Percentiles rank a stretch among this genome's conserved stretches.
Conservation (phyloP, 2,888 invertebrate species). For the Neocrepidodera transversa region DNA sequence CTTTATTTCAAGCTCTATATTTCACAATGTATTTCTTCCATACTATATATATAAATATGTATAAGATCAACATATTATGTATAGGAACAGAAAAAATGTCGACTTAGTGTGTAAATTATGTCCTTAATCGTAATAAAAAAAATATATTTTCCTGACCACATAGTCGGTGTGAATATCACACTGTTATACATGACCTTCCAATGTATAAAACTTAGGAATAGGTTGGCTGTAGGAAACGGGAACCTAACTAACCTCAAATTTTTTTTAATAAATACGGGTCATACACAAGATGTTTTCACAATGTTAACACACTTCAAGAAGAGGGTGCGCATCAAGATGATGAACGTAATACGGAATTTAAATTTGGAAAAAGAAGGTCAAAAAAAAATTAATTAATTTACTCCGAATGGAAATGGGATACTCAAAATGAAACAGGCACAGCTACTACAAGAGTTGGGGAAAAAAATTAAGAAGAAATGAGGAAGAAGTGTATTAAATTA, state of each 20-base stretch:
- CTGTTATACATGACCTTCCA: slow-evolving; percentile 25
- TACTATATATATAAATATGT: slow-evolving; percentile 47
- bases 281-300: neutral
- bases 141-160: slow-evolving; percentile 19
- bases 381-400: no score
- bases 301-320: neutral
- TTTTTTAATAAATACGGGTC: neutral
- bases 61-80: slow-evolving; percentile 43
- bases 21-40: slow-evolving; percentile 74
- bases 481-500: no score
- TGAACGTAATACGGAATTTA: no score
- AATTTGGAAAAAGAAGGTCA: no score
- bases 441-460: no score
- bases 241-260: neutral
- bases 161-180: slow-evolving; percentile 50
- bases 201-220: slow-evolving; percentile 23
- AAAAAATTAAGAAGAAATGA: no score
- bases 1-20: slow-evolving; percentile 68
- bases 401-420: no score
- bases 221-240: slow-evolving; percentile 20
- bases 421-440: no score
- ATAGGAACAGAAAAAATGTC: slow-evolving; percentile 57
- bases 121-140: slow-evolving; percentile 30
- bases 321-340: no score
- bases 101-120: slow-evolving; percentile 47